Conservation (phyloP, 2,888 invertebrate species). For the Heliconius erato region DNA sequence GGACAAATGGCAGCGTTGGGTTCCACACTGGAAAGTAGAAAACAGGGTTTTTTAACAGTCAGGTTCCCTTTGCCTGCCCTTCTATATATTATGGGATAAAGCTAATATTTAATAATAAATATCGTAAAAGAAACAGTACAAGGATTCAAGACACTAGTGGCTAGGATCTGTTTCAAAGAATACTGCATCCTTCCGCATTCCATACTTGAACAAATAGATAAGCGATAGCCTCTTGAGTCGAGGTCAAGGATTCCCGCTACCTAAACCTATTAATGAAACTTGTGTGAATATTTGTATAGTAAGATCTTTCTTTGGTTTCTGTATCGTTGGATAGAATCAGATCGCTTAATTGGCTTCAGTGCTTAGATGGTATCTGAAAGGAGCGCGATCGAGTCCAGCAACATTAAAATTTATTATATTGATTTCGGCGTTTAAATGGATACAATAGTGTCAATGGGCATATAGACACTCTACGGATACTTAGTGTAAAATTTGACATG, state of each 20-base stretch:
- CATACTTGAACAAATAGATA: not conserved
- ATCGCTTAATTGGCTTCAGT: too few species aligned
- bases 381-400: too few species aligned
- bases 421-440: not conserved
- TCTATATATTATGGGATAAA: too few species aligned
- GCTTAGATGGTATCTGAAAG: too few species aligned
- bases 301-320: not conserved
- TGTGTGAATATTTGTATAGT: not conserved
- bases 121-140: not conserved
- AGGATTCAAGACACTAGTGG: not conserved
- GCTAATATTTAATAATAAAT: not conserved
- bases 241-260: conserved; percentile 5
- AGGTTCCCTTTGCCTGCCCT: too few species aligned
- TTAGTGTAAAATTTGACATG: too few species aligned
- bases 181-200: not conserved
- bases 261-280: not conserved
- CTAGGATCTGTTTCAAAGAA: not conserved
- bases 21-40: too few species aligned
- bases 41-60: too few species aligned
- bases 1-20: too few species aligned
- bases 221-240: not conserved
- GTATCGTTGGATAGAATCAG: too few species aligned
- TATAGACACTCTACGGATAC: too few species aligned
- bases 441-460: too few species aligned
- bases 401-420: not conserved